Conservation (phyloP, 2,888 invertebrate species). For the Eristalis tenax region DNA sequence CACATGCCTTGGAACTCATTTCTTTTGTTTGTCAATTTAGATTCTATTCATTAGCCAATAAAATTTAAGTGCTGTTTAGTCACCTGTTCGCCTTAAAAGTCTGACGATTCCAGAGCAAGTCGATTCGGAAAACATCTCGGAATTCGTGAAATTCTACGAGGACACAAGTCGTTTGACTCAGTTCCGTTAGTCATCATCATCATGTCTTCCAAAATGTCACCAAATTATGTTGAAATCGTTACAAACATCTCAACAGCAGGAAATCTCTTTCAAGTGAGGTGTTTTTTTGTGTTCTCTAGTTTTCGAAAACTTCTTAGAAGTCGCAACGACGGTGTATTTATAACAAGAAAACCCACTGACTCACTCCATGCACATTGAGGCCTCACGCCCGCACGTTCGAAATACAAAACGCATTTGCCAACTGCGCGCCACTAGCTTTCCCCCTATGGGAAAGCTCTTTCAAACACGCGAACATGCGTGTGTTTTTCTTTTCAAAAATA, state of each 20-base stretch:
- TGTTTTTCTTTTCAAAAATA: slow-evolving; percentile 18
- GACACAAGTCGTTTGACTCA: not conserved
- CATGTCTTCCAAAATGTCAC: slow-evolving; percentile 1
- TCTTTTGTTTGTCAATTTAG: not conserved
- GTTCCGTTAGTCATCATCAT: not conserved
- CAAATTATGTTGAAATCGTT: not conserved
- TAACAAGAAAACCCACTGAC: slow-evolving; percentile 30
- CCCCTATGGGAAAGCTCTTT: not conserved
- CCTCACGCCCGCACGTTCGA: slow-evolving; percentile 7
- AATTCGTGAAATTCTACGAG: not conserved
- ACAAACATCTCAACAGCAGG: not conserved
- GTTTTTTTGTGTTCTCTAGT: not conserved
- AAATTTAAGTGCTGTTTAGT: not conserved
- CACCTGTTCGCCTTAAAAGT: not conserved
- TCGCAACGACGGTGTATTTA: slow-evolving; percentile 20
- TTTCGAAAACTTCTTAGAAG: slow-evolving; percentile 22
- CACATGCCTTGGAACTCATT: not conserved
- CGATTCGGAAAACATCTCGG: not conserved
- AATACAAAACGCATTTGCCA: not conserved
- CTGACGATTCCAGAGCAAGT: not conserved
- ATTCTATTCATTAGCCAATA: not conserved
- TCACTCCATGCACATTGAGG: slow-evolving; percentile 35
- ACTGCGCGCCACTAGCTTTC: not conserved
- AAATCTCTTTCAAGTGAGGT: not conserved
- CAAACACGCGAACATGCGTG: not conserved